Evolutionary conservation across 1,140 invertebrate genomes (phyloP), one percentile per base, ranked within the genome.

Genomic region (Archivesica marissinica): DNA sequence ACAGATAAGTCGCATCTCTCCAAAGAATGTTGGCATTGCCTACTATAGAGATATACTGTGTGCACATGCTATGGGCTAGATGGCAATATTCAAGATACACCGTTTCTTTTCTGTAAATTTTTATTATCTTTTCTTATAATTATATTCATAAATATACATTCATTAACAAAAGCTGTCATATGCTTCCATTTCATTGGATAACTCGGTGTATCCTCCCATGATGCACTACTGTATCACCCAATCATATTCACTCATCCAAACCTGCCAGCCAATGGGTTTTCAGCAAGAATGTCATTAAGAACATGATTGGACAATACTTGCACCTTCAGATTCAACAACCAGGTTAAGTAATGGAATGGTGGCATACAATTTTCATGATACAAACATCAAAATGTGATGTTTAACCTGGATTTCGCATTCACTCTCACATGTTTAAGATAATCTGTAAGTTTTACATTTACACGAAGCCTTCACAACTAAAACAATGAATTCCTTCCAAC

Each of bases 231-330:
- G 83, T 30, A 85, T 85, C 47, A 70, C 56, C 61, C 74, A 85
- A 85, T 85, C 83, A 78, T 78, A 77, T 72, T 78, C 74, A 38
- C n/a, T 66, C 83, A 68, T 85, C 83, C 83, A 76, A 70, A 39
- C 52, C 47, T 47, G 33, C 83, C 59, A 68, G 74, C 83, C 83
- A 77, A 85, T 56, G 39, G 83, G 83, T 85, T 85, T 85, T 41
- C 39, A 85, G 83, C 44, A 78, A 76, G 59, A 78, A 47, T 78
- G 75, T 85, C 83, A 85, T 85, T 35, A 78, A 85, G 83, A 85
- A 78, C 74, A 85, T 78, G 75, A 77, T 85, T 85, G 74, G 47
- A 85, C 4, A 54, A 85, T 78, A 25, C 74, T 72, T 17, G 35
- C 74, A 79, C 25, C 13, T 38, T 7, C 6, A 56, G 41, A 23